Base-by-base conservation (phyloP, 1,140 invertebrate genomes). In the Bombus cullumanus region DNA sequence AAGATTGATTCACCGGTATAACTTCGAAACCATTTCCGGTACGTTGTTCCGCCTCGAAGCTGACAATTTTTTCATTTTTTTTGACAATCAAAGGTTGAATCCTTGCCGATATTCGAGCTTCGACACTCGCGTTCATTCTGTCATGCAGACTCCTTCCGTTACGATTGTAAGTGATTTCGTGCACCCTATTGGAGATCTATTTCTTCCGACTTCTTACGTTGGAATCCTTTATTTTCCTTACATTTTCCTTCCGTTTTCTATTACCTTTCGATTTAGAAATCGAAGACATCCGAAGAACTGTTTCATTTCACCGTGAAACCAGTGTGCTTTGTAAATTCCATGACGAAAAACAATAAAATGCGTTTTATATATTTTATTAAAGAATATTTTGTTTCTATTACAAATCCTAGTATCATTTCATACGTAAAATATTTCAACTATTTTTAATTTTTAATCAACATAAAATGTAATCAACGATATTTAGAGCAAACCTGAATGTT, bases 61-160 rank as follows among this genome's bases (percentile, higher is more conserved):
- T 34, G 82, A 89, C 88, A 85, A 90, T 90, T 90, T 90, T 53
- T 87, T 86, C 88, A 71, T 88, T 90, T 90, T 90, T 90, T 81
- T 69, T 37, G 57, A 68, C 86, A 88, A 90, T 89, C 88, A 88
- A 85, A 85, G 43, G 28, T 77, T 57, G 62, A 37, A 43, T 43
- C 37, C 53, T 71, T 77, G 69, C 31, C 76, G 62, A 81, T 53
- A 64, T 83, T 89, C 75, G 78, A 80, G 62, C 43, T 74, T 81
- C 62, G 73, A 69, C 64, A 85, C 83, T 66, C 69, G 83, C 76
- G 59, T 69, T 57, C 77, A 57, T 76, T 84, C 85, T 66, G 57
- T 82, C 72, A 43, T 57, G 53, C 64, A 47, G 59, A 34, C 79
- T 76, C 66, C 59, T 59, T 57, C 53, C 66, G 57, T 73, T 59